Percentiles rank a stretch among this genome's conserved stretches.
phyloP scores from a whole-genome alignment of 2,113 vertebrate genomes.

The Piprites chloris region DNA sequence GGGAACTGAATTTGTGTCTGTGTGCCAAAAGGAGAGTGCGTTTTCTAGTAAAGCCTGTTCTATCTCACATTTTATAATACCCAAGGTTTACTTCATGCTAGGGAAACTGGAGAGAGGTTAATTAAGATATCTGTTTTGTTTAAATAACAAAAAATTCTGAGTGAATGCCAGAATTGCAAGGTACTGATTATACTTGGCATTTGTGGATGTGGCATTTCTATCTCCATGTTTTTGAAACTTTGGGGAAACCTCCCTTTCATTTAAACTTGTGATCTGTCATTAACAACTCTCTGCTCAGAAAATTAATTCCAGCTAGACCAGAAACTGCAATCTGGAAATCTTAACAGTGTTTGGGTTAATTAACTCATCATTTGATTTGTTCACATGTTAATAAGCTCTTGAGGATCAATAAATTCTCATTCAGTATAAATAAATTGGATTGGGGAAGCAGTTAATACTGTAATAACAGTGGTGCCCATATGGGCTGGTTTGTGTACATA shows the following conservation, averaged over 20 bases:
- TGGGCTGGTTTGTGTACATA: not conserved
- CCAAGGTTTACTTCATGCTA: not conserved
- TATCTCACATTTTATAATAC: not conserved
- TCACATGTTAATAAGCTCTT: constrained; percentile 3
- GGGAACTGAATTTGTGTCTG: not conserved
- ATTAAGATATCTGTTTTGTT: not conserved
- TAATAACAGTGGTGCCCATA: not conserved
- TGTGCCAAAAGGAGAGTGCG: not conserved
- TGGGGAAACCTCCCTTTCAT: not conserved
- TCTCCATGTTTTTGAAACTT: not conserved
- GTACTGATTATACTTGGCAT: not conserved
- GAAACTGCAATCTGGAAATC: not conserved
- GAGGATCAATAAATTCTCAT: constrained; percentile 29
- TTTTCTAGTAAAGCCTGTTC: not conserved
- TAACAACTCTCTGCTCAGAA: not conserved
- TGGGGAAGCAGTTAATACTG: not conserved
- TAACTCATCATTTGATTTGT: constrained; percentile 6
- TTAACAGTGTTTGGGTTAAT: not conserved
- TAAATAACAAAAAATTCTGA: not conserved
- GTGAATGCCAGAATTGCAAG: not conserved
- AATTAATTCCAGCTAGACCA: not conserved
- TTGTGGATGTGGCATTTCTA: not conserved
- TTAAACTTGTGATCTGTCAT: not conserved
- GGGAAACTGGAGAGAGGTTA: not conserved
- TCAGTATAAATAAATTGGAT: not conserved